Base-by-base conservation (phyloP, 2,113 vertebrate genomes). In the Anseranas semipalmata region DNA sequence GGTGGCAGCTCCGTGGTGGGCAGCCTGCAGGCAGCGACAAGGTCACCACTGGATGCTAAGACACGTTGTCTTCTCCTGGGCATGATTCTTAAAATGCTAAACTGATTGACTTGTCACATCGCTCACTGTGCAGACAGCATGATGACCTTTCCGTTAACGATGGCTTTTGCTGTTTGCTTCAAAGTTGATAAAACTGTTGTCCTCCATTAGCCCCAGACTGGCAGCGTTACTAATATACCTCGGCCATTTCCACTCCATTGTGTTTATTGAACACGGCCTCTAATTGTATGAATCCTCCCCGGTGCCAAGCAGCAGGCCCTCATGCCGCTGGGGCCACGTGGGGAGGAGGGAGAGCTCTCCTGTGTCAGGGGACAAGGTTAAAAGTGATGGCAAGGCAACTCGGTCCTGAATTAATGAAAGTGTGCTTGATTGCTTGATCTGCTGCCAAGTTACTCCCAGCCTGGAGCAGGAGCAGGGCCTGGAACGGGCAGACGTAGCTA, bases 301-400 rank as follows among this genome's bases (percentile, higher is more conserved):
- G 2, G 60, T 66, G 89, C 48, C 89, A 90, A 75, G 60, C 14
- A 72, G 43, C 19, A 86, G 52, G 16, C 21, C 43, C 75, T 68
- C 6, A 1, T 73, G 45, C 11, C 53, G 43, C 27, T 0, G 0
- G 28, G 43, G 3, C 4, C 25, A 35, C 1, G 0, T 58, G n/a
- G 33, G 48, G 30, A 52, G 24, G n/a, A 3, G 5, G 12, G 15
- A 28, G 35, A 92, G 14, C 7, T 45, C 30, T 74, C 78, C 79
- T 87, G 20, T 52, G 32, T 60, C 35, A 35, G 65, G 68, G 56
- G 19, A 91, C 77, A 92, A 89, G 17, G 58, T 82, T 81, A 89
- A 39, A 90, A 92, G 74, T 50, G 53, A 89, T 19, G 32, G 35
- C 41, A 59, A 92, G 48, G 58, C 80, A 89, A 22, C 66, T 76